Base-by-base conservation (phyloP, 2,113 vertebrate species). In the Lophochroa leadbeateri region DNA sequence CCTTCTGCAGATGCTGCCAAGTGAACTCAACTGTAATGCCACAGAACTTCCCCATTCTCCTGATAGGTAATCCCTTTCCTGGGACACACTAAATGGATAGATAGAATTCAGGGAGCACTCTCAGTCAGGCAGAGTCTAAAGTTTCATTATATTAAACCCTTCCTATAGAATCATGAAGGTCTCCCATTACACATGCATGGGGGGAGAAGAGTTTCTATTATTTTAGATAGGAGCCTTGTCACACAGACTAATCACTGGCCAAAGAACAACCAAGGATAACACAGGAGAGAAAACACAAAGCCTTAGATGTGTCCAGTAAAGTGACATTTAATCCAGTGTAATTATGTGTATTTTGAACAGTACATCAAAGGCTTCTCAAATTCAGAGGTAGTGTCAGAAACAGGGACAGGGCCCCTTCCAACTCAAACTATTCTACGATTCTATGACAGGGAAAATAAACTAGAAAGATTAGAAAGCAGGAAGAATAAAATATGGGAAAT, bases 311-410 rank as follows among this genome's bases (percentile, higher is more conserved):
- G 78, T 72, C 78, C 63, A 47, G 31, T 61, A 67, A 76, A 39
- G 27, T 63, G 84, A 94, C 57, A 89, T 61, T 92, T 91, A 82
- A 92, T 76, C 78, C 87, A 61, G 64, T 50, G 61, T 68, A 92
- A 91, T 87, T 94, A 82, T 79, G 25, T 13, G 20, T 50, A 61
- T 49, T 88, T 86, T 75, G 95, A 88, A 70, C 46, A 86, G 60
- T 7, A 84, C 71, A 69, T 86, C 89, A 95, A 94, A 94, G 88
- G 11, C 58, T 47, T 88, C 69, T 82, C 60, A 46, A 52, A 87
- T 94, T 96, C 87, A 94, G 79, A 91, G 67, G n/a, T 77, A 25
- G 50, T 88, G 49, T 69, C 84, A 92, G 84, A 89, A 94, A 88
- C 18, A 57, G 69, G 78, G 31, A 35, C 57, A 24, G 57, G 21